Evolutionary conservation across 2,113 vertebrate species (phyloP).

Genomic region (Cygnus buccinator): DNA sequence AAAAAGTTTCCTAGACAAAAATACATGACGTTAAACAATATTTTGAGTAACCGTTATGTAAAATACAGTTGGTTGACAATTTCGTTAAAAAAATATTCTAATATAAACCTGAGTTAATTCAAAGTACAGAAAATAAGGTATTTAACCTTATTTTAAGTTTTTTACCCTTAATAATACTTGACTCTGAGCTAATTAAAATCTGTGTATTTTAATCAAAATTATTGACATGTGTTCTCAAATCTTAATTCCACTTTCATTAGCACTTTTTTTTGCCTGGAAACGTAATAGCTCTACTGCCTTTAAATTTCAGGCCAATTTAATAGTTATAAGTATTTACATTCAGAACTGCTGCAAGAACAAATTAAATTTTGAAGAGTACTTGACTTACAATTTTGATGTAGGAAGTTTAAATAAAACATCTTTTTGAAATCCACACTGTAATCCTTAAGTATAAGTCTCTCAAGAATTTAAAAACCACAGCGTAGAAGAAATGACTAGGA

Average conservation of each 20-base stretch:
- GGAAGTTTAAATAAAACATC: background rate
- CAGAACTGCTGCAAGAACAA: background rate
- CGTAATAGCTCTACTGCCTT: background rate
- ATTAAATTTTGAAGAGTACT: background rate
- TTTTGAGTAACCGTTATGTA: background rate
- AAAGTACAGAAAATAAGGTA: background rate
- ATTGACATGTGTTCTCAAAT: background rate
- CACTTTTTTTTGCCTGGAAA: background rate
- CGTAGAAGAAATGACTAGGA: constrained; percentile 9
- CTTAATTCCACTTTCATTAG: background rate
- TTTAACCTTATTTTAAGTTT: background rate
- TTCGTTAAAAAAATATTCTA: background rate
- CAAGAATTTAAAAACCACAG: background rate
- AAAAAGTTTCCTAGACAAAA: background rate
- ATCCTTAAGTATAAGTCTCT: constrained; percentile 18
- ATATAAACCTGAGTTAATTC: background rate
- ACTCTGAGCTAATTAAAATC: background rate
- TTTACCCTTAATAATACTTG: background rate
- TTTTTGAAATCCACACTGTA: background rate
- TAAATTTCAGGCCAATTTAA: background rate
- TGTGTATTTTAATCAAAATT: background rate
- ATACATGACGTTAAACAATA: background rate
- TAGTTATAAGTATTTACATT: background rate
- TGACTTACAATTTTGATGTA: background rate
- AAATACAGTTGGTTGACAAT: background rate